These are phyloP conservation scores for Onychomys leucogaster DNA, from an alignment of 2,797 vertebrate genomes.

Conservation along the genomic window DNA sequence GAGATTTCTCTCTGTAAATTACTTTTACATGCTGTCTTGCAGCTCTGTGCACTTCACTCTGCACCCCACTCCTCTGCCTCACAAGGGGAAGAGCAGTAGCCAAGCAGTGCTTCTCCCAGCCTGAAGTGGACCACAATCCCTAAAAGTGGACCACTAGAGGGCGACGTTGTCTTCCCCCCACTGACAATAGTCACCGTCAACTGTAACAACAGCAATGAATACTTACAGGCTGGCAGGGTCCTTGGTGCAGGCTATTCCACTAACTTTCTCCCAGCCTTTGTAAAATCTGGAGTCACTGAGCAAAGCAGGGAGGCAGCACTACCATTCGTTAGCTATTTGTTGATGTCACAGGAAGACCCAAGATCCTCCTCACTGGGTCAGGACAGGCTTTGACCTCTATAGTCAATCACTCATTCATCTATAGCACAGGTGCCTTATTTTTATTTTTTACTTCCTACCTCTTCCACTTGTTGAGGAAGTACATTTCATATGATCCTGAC, in stretches of 20 bases:
- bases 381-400: background rate
- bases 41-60: background rate
- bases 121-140: too few species aligned
- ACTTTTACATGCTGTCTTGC: background rate
- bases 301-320: background rate
- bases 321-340: background rate
- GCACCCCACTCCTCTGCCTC: background rate
- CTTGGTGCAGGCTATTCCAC: background rate
- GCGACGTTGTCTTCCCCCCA: background rate
- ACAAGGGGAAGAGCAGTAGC: background rate
- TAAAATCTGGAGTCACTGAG: background rate
- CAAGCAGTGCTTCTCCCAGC: background rate
- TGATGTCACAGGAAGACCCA: too few species aligned
- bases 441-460: background rate
- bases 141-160: background rate
- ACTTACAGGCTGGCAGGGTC: background rate
- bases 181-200: background rate
- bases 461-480: background rate
- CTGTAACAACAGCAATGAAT: too few species aligned
- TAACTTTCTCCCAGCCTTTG: background rate
- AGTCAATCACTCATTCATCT: too few species aligned
- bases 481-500: background rate
- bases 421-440: background rate
- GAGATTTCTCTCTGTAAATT: background rate
- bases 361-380: background rate